These are phyloP conservation scores for Ruditapes philippinarum DNA, from an alignment of 1,140 invertebrate species.

Conservation along the genomic window DNA sequence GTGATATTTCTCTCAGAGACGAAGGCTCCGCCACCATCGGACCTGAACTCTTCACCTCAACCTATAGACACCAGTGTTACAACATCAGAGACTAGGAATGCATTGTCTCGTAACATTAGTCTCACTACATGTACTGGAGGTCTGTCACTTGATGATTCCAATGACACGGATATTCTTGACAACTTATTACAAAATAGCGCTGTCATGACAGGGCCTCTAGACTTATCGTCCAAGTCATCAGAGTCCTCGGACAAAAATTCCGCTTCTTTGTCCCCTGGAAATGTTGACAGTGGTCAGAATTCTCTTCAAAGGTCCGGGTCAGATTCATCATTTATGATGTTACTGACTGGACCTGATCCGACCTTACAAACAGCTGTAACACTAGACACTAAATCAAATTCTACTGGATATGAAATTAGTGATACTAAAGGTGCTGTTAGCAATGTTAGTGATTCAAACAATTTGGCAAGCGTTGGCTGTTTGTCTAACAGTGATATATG, in stretches of 20 bases:
- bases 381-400: background rate
- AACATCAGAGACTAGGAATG: background rate
- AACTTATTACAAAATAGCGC: background rate
- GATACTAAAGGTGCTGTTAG: background rate
- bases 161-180: background rate
- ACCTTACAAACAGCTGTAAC: background rate
- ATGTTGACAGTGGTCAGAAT: background rate
- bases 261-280: background rate
- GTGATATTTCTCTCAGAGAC: constrained; percentile 61
- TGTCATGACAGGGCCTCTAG: background rate
- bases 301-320: background rate
- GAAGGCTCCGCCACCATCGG: constrained; percentile 6
- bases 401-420: background rate
- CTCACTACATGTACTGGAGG: background rate
- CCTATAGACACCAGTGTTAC: background rate
- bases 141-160: constrained; percentile 15
- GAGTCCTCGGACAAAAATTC: background rate
- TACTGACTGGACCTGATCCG: background rate
- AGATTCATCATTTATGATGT: constrained; percentile 21
- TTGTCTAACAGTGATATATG: background rate
- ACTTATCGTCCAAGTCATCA: constrained; percentile 33
- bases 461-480: background rate
- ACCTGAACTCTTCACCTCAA: background rate
- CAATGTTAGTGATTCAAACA: constrained; percentile 4
- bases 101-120: background rate